A percentile compares a stretch with the other conserved stretches of the same genome.
These are phyloP conservation scores for Galagoides demidoff DNA, from an alignment of 2,797 vertebrate species.

Conservation along the genomic window DNA sequence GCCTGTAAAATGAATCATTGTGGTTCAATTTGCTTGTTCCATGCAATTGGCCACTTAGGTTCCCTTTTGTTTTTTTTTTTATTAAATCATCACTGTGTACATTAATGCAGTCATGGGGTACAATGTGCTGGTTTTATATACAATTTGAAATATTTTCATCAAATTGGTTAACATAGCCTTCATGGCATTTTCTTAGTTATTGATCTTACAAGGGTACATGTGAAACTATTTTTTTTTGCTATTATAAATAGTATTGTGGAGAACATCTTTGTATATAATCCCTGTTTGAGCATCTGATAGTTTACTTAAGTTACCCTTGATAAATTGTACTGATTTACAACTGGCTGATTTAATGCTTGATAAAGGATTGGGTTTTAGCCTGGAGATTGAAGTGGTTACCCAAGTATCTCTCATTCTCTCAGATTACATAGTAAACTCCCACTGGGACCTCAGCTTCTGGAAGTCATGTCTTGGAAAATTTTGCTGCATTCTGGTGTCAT, in stretches of 20 bases:
- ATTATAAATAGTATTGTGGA: constrained; percentile 51
- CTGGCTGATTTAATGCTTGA: constrained; percentile 39
- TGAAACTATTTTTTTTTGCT: background rate
- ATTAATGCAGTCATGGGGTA: no score
- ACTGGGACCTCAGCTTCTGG: background rate
- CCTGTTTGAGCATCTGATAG: constrained; percentile 35
- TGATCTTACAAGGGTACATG: no score
- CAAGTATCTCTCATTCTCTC: background rate
- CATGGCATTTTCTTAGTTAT: no score
- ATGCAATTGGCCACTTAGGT: constrained; percentile 17
- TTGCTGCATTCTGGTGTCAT: background rate
- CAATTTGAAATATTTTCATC: no score
- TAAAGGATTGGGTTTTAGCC: constrained; percentile 8
- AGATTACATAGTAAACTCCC: background rate
- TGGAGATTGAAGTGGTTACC: background rate
- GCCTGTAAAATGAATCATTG: background rate
- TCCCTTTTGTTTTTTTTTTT: background rate
- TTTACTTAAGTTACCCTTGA: constrained; percentile 37
- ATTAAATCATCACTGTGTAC: no score
- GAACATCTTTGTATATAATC: constrained; percentile 15
- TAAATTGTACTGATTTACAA: constrained; percentile 43
- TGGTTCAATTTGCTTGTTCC: constrained; percentile 57
- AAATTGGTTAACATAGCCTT: no score
- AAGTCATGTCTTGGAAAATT: constrained; percentile 51
- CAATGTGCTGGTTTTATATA: no score